Evolutionary conservation across 1,140 invertebrate species (phyloP).

Genomic region (Helicoverpa zea): DNA sequence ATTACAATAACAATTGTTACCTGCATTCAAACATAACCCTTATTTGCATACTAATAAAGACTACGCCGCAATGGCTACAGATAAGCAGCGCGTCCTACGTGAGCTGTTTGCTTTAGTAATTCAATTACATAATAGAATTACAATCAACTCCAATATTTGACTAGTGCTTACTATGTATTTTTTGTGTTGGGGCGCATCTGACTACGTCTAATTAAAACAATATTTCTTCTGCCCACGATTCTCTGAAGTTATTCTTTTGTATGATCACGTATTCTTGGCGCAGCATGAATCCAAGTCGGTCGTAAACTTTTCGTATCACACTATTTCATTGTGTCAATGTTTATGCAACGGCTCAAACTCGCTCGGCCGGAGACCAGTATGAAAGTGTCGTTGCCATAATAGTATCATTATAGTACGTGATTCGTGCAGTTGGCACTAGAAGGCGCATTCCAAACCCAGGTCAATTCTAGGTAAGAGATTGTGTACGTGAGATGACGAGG

Average conservation of each 20-base stretch:
- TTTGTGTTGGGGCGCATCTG: background rate
- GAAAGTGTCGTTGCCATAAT: slow-evolving; percentile 10
- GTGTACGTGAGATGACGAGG: slow-evolving; percentile 32
- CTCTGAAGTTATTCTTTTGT: background rate
- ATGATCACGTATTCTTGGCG: background rate
- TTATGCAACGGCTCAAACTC: slow-evolving; percentile 23
- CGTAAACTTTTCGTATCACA: slow-evolving; percentile 1
- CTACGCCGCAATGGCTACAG: slow-evolving; percentile 51
- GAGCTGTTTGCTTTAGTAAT: slow-evolving; percentile 68
- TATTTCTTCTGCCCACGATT: background rate
- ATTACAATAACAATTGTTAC: slow-evolving; percentile 81
- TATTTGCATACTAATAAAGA: slow-evolving; percentile 66
- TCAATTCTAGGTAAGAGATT: slow-evolving; percentile 31
- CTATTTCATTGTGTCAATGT: slow-evolving; percentile 10
- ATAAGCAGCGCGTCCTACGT: slow-evolving; percentile 45
- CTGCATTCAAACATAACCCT: slow-evolving; percentile 53
- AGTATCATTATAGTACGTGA: slow-evolving; percentile 1
- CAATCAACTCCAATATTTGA: slow-evolving; percentile 45
- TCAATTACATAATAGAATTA: slow-evolving; percentile 62
- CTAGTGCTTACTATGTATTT: slow-evolving; percentile 22
- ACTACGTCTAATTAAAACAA: slow-evolving; percentile 2
- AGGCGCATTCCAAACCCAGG: slow-evolving; percentile 2
- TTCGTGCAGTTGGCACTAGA: background rate
- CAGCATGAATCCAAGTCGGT: background rate
- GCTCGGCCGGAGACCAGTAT: slow-evolving; percentile 16